Percentiles rank a stretch among this genome's conserved stretches.
These are phyloP conservation scores for Notodonta dromedarius DNA, from an alignment of 2,888 invertebrate genomes.

Conservation along the genomic window DNA sequence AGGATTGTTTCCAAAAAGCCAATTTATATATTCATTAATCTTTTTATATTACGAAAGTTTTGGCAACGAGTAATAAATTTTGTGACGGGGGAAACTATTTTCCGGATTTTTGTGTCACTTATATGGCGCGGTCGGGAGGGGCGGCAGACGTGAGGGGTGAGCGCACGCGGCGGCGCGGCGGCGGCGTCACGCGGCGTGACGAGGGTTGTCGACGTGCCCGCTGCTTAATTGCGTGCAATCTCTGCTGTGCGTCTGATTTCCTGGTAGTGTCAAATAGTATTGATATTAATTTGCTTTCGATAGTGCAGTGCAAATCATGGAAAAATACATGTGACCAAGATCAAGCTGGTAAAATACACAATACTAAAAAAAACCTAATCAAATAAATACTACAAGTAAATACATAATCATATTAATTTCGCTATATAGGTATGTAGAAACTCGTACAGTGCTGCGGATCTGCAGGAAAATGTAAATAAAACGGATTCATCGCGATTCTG, in stretches of 20 bases:
- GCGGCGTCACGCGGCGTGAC: conserved; percentile 47
- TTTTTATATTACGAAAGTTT: conserved; percentile 7
- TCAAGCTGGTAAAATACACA: too few relatives aligned
- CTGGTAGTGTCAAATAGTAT: conserved; percentile 33
- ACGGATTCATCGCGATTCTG: conserved; percentile 40
- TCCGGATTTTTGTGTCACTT: conserved; percentile 20
- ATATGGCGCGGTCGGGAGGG: conserved; percentile 16
- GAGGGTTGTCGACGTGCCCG: conserved; percentile 53
- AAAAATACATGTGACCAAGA: too few relatives aligned
- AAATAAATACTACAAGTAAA: too few relatives aligned
- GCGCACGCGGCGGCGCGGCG: conserved; percentile 24
- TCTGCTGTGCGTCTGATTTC: conserved; percentile 42
- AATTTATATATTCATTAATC: conserved; percentile 6
- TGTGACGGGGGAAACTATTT: conserved; percentile 18
- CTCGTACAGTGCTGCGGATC: neutral
- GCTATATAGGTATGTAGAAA: too few relatives aligned
- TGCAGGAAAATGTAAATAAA: conserved; percentile 27
- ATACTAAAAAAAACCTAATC: too few relatives aligned
- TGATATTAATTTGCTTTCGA: conserved; percentile 8
- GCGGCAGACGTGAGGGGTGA: conserved; percentile 20
- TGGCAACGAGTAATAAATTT: conserved; percentile 11
- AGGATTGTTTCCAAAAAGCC: neutral
- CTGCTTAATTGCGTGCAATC: conserved; percentile 52
- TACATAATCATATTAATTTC: too few relatives aligned
- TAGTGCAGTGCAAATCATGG: neutral